Conservation (phyloP, 2,113 vertebrate species). For the Sterna hirundo region DNA sequence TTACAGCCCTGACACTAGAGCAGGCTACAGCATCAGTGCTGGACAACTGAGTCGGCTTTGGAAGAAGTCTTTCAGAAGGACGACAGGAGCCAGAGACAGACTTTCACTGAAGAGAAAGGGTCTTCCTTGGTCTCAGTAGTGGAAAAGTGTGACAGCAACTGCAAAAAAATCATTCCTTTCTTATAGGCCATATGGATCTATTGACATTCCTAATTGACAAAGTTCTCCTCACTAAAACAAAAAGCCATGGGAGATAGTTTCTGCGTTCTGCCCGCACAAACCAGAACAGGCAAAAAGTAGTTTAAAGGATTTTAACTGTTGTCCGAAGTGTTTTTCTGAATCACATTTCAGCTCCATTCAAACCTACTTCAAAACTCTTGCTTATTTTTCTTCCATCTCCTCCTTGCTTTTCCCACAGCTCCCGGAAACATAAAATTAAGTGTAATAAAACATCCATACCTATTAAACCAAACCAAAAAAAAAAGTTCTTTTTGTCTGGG, state of each 20-base stretch:
- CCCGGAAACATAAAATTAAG: slow-evolving; percentile 21
- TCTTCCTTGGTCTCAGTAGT: background rate
- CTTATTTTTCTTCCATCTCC: background rate
- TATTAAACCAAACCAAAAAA: slow-evolving; percentile 31
- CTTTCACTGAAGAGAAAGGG: background rate
- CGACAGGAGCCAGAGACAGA: background rate
- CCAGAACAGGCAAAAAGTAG: background rate
- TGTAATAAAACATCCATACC: slow-evolving; percentile 50
- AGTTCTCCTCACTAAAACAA: background rate
- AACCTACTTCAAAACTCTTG: background rate
- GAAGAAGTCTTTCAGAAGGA: background rate
- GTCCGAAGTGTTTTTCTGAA: background rate
- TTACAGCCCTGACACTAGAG: background rate
- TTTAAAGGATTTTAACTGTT: background rate
- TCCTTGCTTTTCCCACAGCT: background rate
- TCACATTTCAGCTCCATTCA: background rate
- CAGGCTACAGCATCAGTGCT: background rate
- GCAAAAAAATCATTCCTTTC: background rate
- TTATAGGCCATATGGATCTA: accelerated
- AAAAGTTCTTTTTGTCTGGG: slow-evolving; percentile 13
- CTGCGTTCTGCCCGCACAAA: background rate
- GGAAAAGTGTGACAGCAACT: background rate
- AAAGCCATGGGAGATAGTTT: background rate
- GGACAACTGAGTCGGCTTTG: background rate
- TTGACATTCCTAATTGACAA: background rate